Evolutionary conservation across 2,888 invertebrate species (phyloP).

Genomic region (Callinectes sapidus): DNA sequence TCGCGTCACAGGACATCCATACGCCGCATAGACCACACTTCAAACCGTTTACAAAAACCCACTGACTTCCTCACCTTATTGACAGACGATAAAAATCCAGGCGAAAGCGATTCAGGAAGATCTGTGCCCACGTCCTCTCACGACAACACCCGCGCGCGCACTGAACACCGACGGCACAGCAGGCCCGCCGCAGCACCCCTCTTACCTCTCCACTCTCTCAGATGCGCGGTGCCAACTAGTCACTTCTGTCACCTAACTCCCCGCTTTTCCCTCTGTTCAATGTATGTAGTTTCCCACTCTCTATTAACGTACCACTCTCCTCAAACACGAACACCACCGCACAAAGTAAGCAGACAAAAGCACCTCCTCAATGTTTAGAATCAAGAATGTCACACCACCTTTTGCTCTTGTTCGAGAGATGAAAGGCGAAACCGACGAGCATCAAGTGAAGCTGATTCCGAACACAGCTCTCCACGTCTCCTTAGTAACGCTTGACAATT

Average conservation of each 20-base stretch:
- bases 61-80: background rate
- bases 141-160: conserved; percentile 19
- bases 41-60: background rate
- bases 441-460: background rate
- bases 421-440: background rate
- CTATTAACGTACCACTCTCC: background rate
- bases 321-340: background rate
- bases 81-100: conserved; percentile 13
- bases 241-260: background rate
- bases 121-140: background rate
- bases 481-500: background rate
- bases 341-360: background rate
- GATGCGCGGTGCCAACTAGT: conserved; percentile 22
- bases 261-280: background rate
- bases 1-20: background rate
- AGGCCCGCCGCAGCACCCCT: background rate
- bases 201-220: background rate
- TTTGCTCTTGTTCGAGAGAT: background rate
- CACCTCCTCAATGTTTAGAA: background rate
- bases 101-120: background rate
- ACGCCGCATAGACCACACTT: background rate
- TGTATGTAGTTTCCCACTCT: background rate
- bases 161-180: background rate
- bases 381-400: background rate
- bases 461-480: background rate